Conservation (phyloP, 2,888 invertebrate genomes). For the Nymphalis c-album region DNA sequence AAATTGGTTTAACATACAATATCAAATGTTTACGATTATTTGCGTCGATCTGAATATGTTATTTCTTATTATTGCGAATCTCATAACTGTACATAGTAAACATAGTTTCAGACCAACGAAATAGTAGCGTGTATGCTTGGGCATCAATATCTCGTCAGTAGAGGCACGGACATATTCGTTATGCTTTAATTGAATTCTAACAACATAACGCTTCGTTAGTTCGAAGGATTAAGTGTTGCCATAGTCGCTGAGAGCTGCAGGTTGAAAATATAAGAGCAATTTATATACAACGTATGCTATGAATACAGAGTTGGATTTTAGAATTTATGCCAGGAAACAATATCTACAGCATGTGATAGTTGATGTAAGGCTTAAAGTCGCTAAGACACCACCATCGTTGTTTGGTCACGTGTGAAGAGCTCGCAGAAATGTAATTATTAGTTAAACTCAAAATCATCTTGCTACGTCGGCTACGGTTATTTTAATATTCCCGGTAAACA, state of each 20-base stretch:
- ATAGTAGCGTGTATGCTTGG: background rate
- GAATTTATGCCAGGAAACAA: constrained; percentile 17
- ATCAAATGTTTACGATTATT: background rate
- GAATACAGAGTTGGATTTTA: constrained; percentile 20
- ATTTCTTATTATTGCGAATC: background rate
- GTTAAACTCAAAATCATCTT: background rate
- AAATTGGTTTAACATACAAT: background rate
- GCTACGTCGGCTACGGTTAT: too few relatives aligned
- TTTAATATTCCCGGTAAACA: background rate
- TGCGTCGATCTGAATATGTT: background rate
- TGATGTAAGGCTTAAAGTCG: background rate
- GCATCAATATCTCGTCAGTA: constrained; percentile 16
- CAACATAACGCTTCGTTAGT: constrained; percentile 43
- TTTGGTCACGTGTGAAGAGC: background rate
- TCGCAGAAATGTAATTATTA: constrained; percentile 6
- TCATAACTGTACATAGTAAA: background rate
- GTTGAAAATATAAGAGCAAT: constrained; percentile 31
- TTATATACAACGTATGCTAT: constrained; percentile 27
- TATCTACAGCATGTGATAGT: background rate
- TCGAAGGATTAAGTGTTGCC: constrained; percentile 40
- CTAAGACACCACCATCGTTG: background rate
- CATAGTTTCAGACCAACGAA: background rate
- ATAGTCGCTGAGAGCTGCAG: constrained; percentile 31
- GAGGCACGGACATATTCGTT: constrained; percentile 32
- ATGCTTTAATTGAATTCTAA: constrained; percentile 44